These are phyloP conservation scores for Frankliniella fusca DNA, from an alignment of 2,888 invertebrate species.

Conservation along the genomic window DNA sequence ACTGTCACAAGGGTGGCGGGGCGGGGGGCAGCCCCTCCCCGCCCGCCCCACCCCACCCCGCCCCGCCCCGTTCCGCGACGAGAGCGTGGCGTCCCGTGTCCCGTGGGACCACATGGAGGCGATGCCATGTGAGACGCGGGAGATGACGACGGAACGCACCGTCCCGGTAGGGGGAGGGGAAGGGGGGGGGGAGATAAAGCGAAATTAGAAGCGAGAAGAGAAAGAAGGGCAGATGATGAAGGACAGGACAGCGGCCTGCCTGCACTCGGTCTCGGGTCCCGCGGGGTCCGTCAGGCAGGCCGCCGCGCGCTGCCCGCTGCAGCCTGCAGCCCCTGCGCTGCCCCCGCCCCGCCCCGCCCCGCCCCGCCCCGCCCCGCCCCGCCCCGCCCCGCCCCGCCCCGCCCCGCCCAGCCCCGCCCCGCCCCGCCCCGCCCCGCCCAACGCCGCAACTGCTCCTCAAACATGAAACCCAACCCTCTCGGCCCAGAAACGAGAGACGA, in stretches of 20 bases:
- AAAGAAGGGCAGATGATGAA: background rate
- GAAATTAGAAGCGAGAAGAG: background rate
- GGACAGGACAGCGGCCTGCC: background rate
- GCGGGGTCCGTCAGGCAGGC: no score
- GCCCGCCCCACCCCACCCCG: no score
- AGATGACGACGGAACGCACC: background rate
- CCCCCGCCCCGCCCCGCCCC: background rate
- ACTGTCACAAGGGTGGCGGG: no score
- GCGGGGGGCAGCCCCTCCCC: background rate
- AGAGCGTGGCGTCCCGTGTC: background rate
- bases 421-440: background rate
- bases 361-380: background rate
- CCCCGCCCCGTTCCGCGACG: no score
- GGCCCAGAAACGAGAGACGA: no score
- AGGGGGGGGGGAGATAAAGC: background rate
- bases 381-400: constrained; percentile 3
- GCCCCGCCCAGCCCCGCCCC: background rate
- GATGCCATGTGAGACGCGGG: background rate
- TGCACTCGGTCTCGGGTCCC: background rate
- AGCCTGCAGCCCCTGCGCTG: no score
- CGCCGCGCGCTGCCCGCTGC: background rate
- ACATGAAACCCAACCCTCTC: no score
- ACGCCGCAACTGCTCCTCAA: background rate
- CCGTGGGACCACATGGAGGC: background rate
- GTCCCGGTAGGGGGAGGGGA: background rate